phyloP scores from a whole-genome alignment of 2,113 vertebrate genomes.

The Scomber japonicus region DNA sequence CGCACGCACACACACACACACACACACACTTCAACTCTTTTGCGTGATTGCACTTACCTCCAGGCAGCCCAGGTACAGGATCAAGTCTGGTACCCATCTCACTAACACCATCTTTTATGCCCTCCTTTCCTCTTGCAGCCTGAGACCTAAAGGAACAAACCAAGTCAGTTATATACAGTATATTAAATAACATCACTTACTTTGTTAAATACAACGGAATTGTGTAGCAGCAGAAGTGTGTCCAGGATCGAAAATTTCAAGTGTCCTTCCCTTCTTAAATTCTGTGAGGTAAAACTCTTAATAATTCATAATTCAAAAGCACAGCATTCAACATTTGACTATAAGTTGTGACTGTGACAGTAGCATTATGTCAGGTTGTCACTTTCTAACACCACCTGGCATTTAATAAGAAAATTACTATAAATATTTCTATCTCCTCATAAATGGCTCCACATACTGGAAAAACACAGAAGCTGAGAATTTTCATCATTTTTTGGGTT shows the following conservation, averaged over 20 bases:
- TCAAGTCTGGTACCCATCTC: conserved; percentile 94
- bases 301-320: conserved; percentile 17
- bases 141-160: conserved; percentile 86
- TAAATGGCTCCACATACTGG: background rate
- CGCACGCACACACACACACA: background rate
- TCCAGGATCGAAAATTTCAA: background rate
- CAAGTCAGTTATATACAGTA: background rate
- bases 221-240: background rate
- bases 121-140: conserved; percentile 94
- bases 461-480: background rate
- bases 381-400: conserved; percentile 5
- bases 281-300: background rate
- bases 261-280: background rate
- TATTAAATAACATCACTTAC: background rate
- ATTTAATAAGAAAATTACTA: conserved; percentile 34
- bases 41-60: conserved; percentile 83
- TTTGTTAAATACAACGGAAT: background rate
- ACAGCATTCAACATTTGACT: background rate
- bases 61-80: conserved; percentile 95
- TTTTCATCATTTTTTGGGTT: background rate
- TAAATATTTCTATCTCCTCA: background rate
- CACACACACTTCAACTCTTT: background rate
- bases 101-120: conserved; percentile 90
- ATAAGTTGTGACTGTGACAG: conserved; percentile 1
- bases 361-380: background rate